phyloP scores from a whole-genome alignment of 2,797 vertebrate species.

The Sarcophilus harrisii region DNA sequence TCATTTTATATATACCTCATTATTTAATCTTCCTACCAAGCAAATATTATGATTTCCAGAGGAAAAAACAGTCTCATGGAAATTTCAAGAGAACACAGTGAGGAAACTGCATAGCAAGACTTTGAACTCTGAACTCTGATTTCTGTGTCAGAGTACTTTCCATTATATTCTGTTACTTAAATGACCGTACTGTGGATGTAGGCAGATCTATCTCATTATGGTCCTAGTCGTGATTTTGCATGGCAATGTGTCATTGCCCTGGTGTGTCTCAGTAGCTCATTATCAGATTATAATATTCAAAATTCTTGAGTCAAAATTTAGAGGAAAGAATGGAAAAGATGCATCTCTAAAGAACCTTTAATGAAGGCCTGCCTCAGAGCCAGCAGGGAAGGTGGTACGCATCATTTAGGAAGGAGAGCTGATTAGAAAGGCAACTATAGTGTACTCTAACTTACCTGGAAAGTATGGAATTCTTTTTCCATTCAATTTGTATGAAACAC shows the following conservation, averaged over 20 bases:
- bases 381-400: not conserved
- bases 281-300: not conserved
- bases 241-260: not conserved
- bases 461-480: constrained; percentile 98
- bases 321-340: not conserved
- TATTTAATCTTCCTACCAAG: not conserved
- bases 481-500: constrained; percentile 95
- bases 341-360: not conserved
- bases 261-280: not conserved
- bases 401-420: not conserved
- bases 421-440: not conserved
- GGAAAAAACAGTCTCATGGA: not conserved
- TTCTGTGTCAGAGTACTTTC: not conserved
- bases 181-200: not conserved
- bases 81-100: not conserved
- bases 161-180: not conserved
- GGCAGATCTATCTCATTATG: not conserved
- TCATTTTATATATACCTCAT: not conserved
- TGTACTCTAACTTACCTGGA: constrained; percentile 89
- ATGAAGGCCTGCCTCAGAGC: not conserved
- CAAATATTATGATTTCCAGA: not conserved
- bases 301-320: not conserved
- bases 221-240: not conserved
- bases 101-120: not conserved
- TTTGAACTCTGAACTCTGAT: not conserved